Base-by-base conservation (phyloP, 2,888 invertebrate genomes). In the Epirrhoe alternata region DNA sequence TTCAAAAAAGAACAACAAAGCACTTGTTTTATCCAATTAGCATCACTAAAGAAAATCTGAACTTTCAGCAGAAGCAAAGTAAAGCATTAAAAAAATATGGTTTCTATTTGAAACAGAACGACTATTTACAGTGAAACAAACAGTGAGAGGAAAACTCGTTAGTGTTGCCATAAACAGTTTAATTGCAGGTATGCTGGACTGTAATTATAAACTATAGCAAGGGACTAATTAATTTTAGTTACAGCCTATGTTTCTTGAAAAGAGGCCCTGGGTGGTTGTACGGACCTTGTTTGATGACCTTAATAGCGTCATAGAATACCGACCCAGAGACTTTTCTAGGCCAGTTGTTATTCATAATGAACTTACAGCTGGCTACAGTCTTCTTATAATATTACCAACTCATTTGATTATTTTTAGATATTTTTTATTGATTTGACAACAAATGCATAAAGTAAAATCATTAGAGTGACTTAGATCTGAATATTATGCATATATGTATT, bases 111-210 rank as follows among this genome's bases (percentile, higher is more conserved):
- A 64, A 47, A 66, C 68, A 65, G 16, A 47, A 47, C 14, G 12
- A 2, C 24, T 24, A 35, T 35, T 6, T 35, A 35, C 35, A 10
- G 35, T 6, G 35, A 45, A 16, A 14, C 14, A 47, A 14, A 47
- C 14, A 14, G 45, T 42, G n/a, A 16, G 16, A 6, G 14, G 47
- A 47, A 70, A 73, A 70, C 73, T 75, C 76, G 77, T 81, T 77
- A 81, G 71, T 77, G 61, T 45, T 53, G 74, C 72, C 69, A 76
- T 83, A 80, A 82, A 72, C 63, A 63, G 73, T 76, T 81, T 83
- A 77, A 83, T 76, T 74, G 71, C 76, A 33, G 35, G 38, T 56
- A 56, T 7, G 64, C 64, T 62, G 64, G 65, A 63, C 58, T 66
- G 61, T 64, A 51, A 53, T 50, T 66, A 55, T 69, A 67, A 69